These are phyloP conservation scores for Phyllotis vaccarum DNA, from an alignment of 2,797 vertebrate species.

Conservation along the genomic window DNA sequence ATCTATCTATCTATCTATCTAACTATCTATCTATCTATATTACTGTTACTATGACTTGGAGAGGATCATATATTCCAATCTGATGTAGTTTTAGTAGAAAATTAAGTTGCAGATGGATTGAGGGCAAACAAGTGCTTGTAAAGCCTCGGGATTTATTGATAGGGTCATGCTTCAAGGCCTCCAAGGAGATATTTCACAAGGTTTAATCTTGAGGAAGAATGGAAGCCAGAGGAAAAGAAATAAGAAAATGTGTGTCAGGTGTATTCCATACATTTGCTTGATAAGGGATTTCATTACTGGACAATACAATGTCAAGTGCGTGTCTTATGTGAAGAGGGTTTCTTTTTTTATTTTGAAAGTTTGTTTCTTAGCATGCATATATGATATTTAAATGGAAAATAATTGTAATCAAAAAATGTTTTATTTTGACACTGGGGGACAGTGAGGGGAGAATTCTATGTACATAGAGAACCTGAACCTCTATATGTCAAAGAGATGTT, in stretches of 20 bases:
- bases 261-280: background rate
- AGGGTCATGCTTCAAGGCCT: too few relatives aligned
- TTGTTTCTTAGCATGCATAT: background rate
- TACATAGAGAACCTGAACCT: background rate
- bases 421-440: background rate
- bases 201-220: background rate
- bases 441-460: background rate
- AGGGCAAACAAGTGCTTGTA: background rate
- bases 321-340: background rate
- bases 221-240: background rate
- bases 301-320: background rate
- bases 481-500: background rate
- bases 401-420: background rate
- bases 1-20: too few relatives aligned
- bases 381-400: too few relatives aligned
- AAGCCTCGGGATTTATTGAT: background rate
- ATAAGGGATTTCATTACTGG: background rate
- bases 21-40: too few relatives aligned
- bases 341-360: background rate
- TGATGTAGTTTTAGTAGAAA: background rate
- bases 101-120: background rate
- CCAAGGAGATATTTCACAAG: background rate
- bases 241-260: background rate
- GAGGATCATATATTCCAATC: background rate
- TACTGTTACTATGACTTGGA: background rate